phyloP scores from a whole-genome alignment of 1,140 invertebrate genomes.

The Macrotrachela quadricornifera region DNA sequence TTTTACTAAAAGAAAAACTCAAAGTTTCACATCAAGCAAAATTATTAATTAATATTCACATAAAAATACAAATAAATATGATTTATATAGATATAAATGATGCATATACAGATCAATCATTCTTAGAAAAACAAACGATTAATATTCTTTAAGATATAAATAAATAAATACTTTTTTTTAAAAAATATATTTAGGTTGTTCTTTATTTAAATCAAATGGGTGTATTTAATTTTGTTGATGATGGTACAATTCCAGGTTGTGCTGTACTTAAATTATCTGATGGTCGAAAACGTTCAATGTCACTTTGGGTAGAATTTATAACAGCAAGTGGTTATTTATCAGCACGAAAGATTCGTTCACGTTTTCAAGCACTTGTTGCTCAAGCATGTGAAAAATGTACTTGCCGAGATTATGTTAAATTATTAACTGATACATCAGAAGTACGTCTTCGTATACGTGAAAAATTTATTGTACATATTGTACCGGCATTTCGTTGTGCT shows the following conservation, averaged over 20 bases:
- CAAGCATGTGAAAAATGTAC: conserved; percentile 75
- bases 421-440: conserved; percentile 42
- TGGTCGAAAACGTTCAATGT: conserved; percentile 79
- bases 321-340: conserved; percentile 78
- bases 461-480: conserved; percentile 48
- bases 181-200: conserved; percentile 37
- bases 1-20: no score
- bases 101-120: no score
- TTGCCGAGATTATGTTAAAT: conserved; percentile 66
- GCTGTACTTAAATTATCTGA: conserved; percentile 75
- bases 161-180: no score
- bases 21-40: no score
- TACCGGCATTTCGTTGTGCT: conserved; percentile 71
- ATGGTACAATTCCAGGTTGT: conserved; percentile 70
- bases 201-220: conserved; percentile 87
- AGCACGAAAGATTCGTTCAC: conserved; percentile 66
- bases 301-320: conserved; percentile 86
- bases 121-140: no score
- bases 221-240: conserved; percentile 83
- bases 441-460: conserved; percentile 63
- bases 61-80: no score
- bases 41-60: no score
- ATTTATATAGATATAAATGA: no score
- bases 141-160: no score
- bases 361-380: conserved; percentile 55